Evolutionary conservation across 2,113 vertebrate species (phyloP).

Genomic region (Ariopsis seemanni): DNA sequence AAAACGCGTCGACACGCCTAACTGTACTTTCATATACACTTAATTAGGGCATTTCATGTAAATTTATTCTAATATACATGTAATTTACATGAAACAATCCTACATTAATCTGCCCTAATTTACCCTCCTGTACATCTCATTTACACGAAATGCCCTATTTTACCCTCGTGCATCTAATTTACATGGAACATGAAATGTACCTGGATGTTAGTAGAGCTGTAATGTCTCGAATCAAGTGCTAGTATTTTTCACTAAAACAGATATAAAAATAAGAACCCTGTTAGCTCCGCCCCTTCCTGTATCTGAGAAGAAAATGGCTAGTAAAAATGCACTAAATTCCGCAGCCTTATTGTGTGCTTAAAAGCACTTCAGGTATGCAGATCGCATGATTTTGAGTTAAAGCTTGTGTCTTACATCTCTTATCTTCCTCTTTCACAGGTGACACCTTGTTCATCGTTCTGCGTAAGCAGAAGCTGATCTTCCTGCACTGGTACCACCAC

Average conservation of each 20-base stretch:
- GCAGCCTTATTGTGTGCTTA: neutral
- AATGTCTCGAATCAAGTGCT: neutral
- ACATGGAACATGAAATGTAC: neutral
- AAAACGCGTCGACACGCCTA: too few relatives aligned
- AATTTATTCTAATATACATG: too few relatives aligned
- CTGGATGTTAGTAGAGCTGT: neutral
- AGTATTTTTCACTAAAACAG: neutral
- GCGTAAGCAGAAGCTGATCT: slow-evolving; percentile 99
- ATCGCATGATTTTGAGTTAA: neutral
- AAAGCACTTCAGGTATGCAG: neutral
- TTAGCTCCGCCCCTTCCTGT: neutral
- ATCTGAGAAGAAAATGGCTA: neutral
- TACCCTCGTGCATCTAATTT: neutral
- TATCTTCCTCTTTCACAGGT: slow-evolving; percentile 70
- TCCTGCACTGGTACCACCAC: slow-evolving; percentile 99
- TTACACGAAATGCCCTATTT: too few relatives aligned
- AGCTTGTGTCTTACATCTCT: neutral
- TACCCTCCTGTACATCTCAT: too few relatives aligned
- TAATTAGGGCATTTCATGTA: too few relatives aligned
- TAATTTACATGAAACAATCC: too few relatives aligned
- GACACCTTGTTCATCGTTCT: slow-evolving; percentile 98
- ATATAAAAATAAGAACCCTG: neutral
- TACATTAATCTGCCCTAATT: too few relatives aligned
- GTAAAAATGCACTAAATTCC: neutral
- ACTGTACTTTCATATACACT: too few relatives aligned